Percentiles rank a stretch among this genome's conserved stretches.
These are phyloP conservation scores for Pocillopora meandrina DNA, from an alignment of 92 coral and sea anemone species.

Conservation along the genomic window DNA sequence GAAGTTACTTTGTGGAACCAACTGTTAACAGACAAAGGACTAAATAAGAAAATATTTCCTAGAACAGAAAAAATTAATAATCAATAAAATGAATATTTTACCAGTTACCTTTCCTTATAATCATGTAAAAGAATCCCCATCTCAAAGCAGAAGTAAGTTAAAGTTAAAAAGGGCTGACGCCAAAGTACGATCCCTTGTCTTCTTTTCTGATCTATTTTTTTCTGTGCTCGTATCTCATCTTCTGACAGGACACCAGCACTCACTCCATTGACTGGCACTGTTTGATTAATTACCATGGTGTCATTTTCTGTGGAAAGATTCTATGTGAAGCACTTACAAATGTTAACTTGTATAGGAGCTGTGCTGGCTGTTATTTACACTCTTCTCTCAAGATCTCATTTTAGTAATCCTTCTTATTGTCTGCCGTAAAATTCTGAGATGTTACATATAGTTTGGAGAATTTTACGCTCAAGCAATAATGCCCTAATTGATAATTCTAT, in stretches of 20 bases:
- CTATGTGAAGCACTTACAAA: not conserved
- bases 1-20: too few species aligned
- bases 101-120: conserved; percentile 79
- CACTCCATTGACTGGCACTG: not conserved
- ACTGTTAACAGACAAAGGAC: too few species aligned
- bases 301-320: conserved; percentile 18
- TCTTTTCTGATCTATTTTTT: conserved; percentile 78
- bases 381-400: too few species aligned
- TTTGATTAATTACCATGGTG: conserved; percentile 4
- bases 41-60: too few species aligned
- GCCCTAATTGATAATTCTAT: too few species aligned
- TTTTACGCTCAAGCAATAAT: too few species aligned
- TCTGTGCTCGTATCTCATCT: conserved; percentile 68
- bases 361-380: too few species aligned
- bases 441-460: too few species aligned
- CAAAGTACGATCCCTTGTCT: conserved; percentile 92
- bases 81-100: not conserved
- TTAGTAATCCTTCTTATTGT: too few species aligned
- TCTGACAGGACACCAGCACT: conserved; percentile 40
- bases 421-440: too few species aligned
- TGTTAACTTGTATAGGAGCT: too few species aligned
- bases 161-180: conserved; percentile 79
- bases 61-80: not conserved
- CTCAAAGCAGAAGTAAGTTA: conserved; percentile 83
- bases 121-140: conserved; percentile 75